Evolutionary conservation across 2,113 vertebrate genomes (phyloP).

Genomic region (Tragelaphus imberbis): DNA sequence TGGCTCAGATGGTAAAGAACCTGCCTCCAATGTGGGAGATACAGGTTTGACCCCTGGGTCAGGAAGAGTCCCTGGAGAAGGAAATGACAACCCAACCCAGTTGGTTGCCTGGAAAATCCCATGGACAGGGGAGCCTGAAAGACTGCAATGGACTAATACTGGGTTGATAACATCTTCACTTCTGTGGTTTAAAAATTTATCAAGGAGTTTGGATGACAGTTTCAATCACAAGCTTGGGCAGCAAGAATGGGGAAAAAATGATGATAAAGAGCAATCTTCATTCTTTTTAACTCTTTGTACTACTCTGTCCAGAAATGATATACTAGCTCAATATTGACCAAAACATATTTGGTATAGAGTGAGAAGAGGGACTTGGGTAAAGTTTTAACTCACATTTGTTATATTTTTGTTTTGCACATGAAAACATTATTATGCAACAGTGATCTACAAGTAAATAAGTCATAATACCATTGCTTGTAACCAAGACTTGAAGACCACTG

Average conservation of each 20-base stretch:
- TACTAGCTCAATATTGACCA: background rate
- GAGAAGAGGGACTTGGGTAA: background rate
- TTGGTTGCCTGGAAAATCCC: background rate
- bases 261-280: background rate
- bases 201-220: background rate
- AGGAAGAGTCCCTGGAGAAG: background rate
- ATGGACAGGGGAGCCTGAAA: background rate
- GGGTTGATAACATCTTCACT: background rate
- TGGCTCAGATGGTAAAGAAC: background rate
- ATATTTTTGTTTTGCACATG: background rate
- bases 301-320: background rate
- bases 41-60: background rate
- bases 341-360: background rate
- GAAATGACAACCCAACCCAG: background rate
- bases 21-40: background rate
- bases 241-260: background rate
- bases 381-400: background rate
- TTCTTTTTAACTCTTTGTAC: background rate
- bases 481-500: background rate
- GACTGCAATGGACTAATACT: background rate
- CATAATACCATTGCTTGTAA: background rate
- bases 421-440: background rate
- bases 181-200: background rate
- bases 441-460: background rate
- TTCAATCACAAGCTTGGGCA: background rate